Conservation (phyloP, 1,140 invertebrate genomes). For the Zaprionus vittiger region DNA sequence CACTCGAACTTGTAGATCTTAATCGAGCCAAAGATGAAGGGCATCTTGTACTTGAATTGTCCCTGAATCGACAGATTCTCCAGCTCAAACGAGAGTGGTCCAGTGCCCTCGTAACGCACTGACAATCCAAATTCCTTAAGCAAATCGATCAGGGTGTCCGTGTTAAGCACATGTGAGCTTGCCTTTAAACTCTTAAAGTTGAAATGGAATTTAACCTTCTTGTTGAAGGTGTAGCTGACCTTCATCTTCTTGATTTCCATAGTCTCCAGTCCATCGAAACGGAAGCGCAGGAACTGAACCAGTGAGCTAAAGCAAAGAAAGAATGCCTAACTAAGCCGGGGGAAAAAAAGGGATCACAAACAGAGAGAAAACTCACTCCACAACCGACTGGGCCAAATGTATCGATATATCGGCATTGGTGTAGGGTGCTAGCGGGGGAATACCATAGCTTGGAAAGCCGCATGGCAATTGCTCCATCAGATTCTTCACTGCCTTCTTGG, state of each 20-base stretch:
- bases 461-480: conserved; percentile 70
- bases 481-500: conserved; percentile 71
- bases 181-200: conserved; percentile 60
- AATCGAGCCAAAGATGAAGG: conserved; percentile 76
- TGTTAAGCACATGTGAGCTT: conserved; percentile 62
- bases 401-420: conserved; percentile 76
- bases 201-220: conserved; percentile 76
- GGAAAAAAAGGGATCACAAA: not conserved
- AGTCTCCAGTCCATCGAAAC: conserved; percentile 74
- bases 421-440: conserved; percentile 78
- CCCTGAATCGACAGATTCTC: conserved; percentile 70
- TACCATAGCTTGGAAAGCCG: conserved; percentile 72
- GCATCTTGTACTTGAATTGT: conserved; percentile 83
- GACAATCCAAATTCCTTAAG: conserved; percentile 63
- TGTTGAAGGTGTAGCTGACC: conserved; percentile 78
- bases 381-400: conserved; percentile 63
- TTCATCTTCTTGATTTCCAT: conserved; percentile 77
- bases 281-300: conserved; percentile 76
- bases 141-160: conserved; percentile 67
- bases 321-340: not conserved
- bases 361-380: conserved; percentile 65
- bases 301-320: conserved; percentile 30
- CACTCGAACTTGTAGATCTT: conserved; percentile 78
- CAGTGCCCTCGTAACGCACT: conserved; percentile 72
- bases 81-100: conserved; percentile 65